A percentile compares a stretch with the other conserved stretches of the same genome.
Conservation (phyloP, 1,140 invertebrate genomes). For the Radopholus similis region DNA sequence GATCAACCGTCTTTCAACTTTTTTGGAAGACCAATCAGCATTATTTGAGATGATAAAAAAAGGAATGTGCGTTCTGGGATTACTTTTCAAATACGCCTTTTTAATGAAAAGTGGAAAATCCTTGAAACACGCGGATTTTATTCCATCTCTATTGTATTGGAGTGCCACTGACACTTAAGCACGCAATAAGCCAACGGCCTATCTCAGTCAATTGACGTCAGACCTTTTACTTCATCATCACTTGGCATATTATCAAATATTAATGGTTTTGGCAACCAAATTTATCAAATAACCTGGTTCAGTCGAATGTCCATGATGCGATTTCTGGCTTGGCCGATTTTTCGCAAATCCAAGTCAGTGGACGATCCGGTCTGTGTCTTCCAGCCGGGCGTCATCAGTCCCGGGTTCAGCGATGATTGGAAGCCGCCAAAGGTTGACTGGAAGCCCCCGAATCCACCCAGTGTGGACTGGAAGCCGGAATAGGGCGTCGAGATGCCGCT, state of each 20-base stretch:
- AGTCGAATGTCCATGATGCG: constrained; percentile 99
- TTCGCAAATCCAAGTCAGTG: constrained; percentile 86
- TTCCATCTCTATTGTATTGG: neutral
- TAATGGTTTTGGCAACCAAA: neutral
- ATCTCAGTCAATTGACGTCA: constrained; percentile 10
- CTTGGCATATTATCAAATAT: constrained; percentile 25
- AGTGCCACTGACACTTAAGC: neutral
- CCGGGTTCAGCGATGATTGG: constrained; percentile 51
- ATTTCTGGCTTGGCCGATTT: constrained; percentile 97
- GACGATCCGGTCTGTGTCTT: constrained; percentile 49
- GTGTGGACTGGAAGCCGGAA: constrained; percentile 32
- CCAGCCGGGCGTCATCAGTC: constrained; percentile 72
- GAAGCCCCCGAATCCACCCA: constrained; percentile 22
- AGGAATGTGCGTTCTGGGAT: constrained; percentile 8
- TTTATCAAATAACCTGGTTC: constrained; percentile 69
- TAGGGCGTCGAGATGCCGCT: constrained; percentile 59
- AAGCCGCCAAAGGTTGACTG: constrained; percentile 35
- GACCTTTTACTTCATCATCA: constrained; percentile 36
- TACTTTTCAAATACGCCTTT: neutral
- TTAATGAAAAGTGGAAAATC: neutral
- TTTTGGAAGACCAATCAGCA: neutral
- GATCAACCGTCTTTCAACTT: constrained; percentile 16
- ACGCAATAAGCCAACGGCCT: neutral
- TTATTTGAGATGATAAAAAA: constrained; percentile 2
- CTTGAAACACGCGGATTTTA: neutral